These are phyloP conservation scores for Paragorgia papillata DNA, from an alignment of 92 coral and sea anemone genomes.

Conservation along the genomic window DNA sequence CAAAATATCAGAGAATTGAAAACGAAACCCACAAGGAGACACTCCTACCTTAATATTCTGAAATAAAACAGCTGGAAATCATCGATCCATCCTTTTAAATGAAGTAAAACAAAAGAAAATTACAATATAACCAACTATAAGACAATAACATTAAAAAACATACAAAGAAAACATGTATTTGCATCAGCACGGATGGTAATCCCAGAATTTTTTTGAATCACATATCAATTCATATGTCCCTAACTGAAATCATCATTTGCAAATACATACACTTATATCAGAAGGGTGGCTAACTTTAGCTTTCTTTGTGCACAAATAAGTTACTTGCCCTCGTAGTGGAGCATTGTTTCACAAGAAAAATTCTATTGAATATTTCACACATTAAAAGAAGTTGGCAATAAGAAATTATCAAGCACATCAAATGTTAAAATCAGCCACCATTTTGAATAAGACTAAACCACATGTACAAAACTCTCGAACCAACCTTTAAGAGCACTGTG, in stretches of 20 bases:
- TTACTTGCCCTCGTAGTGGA: too few relatives aligned
- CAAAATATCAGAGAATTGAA: not conserved
- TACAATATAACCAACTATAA: not conserved
- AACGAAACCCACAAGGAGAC: not conserved
- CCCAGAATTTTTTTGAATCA: slow-evolving; percentile 14
- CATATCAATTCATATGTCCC: slow-evolving; percentile 28
- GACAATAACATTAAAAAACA: not conserved
- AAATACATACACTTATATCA: not conserved
- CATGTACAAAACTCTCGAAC: too few relatives aligned
- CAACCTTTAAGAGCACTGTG: too few relatives aligned
- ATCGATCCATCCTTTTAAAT: too few relatives aligned
- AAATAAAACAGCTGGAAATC: not conserved
- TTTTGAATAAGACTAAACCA: too few relatives aligned
- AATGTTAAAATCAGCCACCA: too few relatives aligned
- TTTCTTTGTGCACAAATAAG: too few relatives aligned
- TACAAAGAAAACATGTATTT: slow-evolving; percentile 3
- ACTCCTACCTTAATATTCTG: not conserved
- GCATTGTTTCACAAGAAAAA: too few relatives aligned
- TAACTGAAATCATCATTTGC: slow-evolving; percentile 35
- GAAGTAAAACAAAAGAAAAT: not conserved
- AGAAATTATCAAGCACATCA: too few relatives aligned
- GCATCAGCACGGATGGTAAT: slow-evolving; percentile 9
- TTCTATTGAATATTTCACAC: too few relatives aligned
- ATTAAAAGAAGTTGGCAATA: too few relatives aligned
- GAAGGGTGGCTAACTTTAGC: too few relatives aligned